phyloP scores from a whole-genome alignment of 1,140 invertebrate genomes.

The Gonioctena quinquepunctata region DNA sequence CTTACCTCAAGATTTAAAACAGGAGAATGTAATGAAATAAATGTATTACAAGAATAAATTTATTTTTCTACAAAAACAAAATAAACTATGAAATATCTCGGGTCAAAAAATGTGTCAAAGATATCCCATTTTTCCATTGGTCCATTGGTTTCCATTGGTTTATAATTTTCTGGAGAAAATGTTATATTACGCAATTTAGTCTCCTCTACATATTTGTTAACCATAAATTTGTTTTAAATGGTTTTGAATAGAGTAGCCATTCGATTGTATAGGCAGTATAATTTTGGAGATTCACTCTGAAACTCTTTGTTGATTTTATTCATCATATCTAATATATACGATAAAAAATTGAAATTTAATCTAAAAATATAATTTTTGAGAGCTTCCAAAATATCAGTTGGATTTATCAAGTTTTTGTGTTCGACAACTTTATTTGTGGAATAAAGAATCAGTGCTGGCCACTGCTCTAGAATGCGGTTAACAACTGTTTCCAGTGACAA shows the following conservation, averaged over 20 bases:
- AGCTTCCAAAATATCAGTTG: background rate
- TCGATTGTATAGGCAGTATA: background rate
- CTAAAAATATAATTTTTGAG: background rate
- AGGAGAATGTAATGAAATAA: too few species aligned
- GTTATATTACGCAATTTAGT: background rate
- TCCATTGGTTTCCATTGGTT: background rate
- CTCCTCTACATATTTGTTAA: background rate
- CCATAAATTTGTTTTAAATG: background rate
- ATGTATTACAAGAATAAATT: too few species aligned
- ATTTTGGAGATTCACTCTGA: background rate
- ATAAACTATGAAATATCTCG: too few species aligned
- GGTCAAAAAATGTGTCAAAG: too few species aligned
- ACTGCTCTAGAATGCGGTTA: constrained; percentile 1
- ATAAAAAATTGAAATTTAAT: background rate
- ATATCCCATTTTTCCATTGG: too few species aligned
- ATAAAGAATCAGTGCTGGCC: constrained; percentile 11
- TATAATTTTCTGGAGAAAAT: background rate
- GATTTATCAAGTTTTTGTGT: constrained; percentile 1
- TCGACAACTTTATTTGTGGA: background rate
- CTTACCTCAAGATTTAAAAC: too few species aligned
- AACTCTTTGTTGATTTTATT: constrained; percentile 4
- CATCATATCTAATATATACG: background rate
- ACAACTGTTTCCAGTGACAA: constrained; percentile 13
- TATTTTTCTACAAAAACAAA: too few species aligned
- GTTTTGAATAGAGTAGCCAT: background rate